Evolutionary conservation across 2,113 vertebrate species (phyloP).

Genomic region (Nycticorax nycticorax): DNA sequence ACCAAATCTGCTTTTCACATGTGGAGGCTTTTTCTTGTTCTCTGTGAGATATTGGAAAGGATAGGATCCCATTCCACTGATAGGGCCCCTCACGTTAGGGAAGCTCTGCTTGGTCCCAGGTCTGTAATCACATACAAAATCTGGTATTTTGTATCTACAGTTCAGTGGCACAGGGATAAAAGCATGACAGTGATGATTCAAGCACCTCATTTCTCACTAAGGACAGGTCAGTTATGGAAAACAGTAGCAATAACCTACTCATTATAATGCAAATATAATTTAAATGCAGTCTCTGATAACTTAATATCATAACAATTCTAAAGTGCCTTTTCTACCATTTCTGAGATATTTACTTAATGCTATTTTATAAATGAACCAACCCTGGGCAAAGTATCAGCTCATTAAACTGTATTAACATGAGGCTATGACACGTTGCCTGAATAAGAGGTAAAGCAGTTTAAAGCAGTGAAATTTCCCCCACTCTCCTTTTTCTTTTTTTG

Average conservation of each 20-base stretch:
- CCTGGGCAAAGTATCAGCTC: neutral
- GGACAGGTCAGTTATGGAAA: neutral
- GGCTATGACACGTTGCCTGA: neutral
- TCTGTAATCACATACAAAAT: neutral
- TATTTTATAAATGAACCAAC: neutral
- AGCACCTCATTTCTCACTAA: neutral
- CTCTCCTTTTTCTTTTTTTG: neutral
- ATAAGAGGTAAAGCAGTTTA: neutral
- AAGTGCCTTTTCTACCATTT: neutral
- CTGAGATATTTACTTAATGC: neutral
- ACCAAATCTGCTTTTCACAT: neutral
- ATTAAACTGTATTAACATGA: neutral
- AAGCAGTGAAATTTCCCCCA: neutral
- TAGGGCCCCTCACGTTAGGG: rapidly evolving
- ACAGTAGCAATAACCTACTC: neutral
- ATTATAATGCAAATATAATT: neutral
- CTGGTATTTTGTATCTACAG: neutral
- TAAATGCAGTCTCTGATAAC: neutral
- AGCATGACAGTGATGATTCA: neutral
- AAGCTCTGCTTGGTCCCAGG: neutral
- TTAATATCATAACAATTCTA: neutral
- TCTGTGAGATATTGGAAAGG: neutral
- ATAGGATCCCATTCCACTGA: neutral
- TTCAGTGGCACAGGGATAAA: neutral
- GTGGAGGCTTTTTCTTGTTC: neutral